Percentiles rank a stretch among this genome's conserved stretches.
These are phyloP conservation scores for Holocentrus rufus DNA, from an alignment of 2,797 vertebrate species.

Conservation along the genomic window DNA sequence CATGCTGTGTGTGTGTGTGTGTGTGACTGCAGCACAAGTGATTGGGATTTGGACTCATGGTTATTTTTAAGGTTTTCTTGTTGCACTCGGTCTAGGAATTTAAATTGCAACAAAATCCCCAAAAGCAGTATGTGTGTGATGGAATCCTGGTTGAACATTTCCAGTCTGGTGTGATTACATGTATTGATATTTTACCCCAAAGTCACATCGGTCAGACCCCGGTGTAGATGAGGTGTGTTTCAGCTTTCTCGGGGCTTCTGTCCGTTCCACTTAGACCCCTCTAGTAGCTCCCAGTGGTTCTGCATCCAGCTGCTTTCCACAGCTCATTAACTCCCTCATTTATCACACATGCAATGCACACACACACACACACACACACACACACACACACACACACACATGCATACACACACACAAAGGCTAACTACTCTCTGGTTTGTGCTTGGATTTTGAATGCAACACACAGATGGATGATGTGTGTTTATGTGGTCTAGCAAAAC, in stretches of 20 bases:
- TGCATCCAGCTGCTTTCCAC: slow-evolving; percentile 52
- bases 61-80: too few species aligned
- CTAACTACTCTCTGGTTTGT: background rate
- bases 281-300: slow-evolving; percentile 27
- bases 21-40: too few species aligned
- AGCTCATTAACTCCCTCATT: slow-evolving; percentile 52
- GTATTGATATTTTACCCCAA: too few species aligned
- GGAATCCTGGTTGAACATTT: too few species aligned
- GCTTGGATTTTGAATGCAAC: slow-evolving; percentile 16
- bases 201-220: background rate
- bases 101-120: too few species aligned
- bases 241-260: slow-evolving; percentile 1
- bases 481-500: slow-evolving; percentile 16
- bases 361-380: background rate
- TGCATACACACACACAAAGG: background rate
- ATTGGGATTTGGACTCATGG: too few species aligned
- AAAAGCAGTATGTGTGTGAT: too few species aligned
- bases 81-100: too few species aligned
- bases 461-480: background rate
- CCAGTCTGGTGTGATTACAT: too few species aligned
- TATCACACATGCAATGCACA: slow-evolving; percentile 39
- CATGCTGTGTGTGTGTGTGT: background rate
- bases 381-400: background rate
- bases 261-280: background rate
- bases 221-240: background rate